Evolutionary conservation across 2,113 vertebrate genomes (phyloP), one percentile per base, ranked within the genome.

Genomic region (Oriolus oriolus): DNA sequence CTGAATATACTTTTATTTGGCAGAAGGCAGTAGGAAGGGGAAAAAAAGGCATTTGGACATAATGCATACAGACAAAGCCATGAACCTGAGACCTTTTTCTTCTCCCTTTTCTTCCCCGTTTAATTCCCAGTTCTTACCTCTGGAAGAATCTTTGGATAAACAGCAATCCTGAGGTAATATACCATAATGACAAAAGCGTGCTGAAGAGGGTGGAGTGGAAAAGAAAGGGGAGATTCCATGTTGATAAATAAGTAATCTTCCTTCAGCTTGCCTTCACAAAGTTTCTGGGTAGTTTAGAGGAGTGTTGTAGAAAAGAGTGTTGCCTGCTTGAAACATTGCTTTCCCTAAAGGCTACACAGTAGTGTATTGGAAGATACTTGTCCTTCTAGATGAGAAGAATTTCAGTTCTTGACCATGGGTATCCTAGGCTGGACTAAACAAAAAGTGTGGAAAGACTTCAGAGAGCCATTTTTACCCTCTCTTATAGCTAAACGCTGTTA

Each of bases 1-100:
- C 71, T 73, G 89, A 95, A 92, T 90, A 33, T 85, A 37, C 87
- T 71, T 68, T 81, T 65, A 45, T 93, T 90, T 95, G 92, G 75
- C 79, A 97, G 77, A 96, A 96, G 69, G 61, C 87, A 84, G 63
- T 54, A 91, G 56, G 45, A 91, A 45, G 42, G 7, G 14, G 2
- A 1, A 1, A 10, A 45, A 87, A 84, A 50, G 69, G 56, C 56
- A 60, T 59, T 56, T 66, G 89, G 87, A 68, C 45, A 42, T 76
- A 74, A 79, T n/a, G 41, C 44, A 68, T 16, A 52, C 11, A 61
- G 35, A 41, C 8, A 33, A 57, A 83, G 33, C 33, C 11, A 41
- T 3, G 8, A 87, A 79, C 28, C 7, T 74, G 59, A 78, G 45
- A 42, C 50, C 87, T 84, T 61, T 37, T 27, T 18, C 16, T 76